These are phyloP conservation scores for Diachasmimorpha longicaudata DNA, from an alignment of 1,140 invertebrate species.

Conservation along the genomic window DNA sequence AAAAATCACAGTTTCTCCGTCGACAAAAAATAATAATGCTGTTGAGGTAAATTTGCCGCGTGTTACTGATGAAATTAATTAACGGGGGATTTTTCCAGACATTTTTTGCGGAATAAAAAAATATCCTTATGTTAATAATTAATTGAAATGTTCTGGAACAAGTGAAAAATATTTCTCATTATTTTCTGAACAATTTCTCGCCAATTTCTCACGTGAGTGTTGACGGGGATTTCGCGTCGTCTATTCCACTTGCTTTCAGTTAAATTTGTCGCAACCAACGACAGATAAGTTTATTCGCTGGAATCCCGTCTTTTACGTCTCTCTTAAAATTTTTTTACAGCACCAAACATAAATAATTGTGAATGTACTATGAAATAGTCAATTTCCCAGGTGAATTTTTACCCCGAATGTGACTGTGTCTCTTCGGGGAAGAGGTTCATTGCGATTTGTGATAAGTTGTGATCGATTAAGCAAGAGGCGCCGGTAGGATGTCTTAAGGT, in stretches of 20 bases:
- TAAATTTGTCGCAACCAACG: background rate
- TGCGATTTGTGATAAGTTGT: constrained; percentile 16
- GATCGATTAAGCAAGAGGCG: constrained; percentile 19
- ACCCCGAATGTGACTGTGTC: background rate
- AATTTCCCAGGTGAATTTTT: background rate
- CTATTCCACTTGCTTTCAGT: background rate
- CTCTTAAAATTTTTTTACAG: background rate
- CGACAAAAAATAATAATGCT: no score
- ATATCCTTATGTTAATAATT: no score
- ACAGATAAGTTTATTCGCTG: background rate
- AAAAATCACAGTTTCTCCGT: no score
- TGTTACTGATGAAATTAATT: no score
- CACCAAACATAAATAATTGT: background rate
- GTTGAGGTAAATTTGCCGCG: no score
- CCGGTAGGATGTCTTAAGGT: constrained; percentile 25
- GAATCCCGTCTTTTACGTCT: background rate
- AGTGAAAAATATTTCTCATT: no score
- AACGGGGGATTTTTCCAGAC: no score
- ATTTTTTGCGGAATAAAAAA: no score
- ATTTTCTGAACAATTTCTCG: background rate
- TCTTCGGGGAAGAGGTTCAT: background rate
- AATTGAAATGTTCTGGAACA: no score
- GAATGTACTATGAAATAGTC: background rate
- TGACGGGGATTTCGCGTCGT: background rate
- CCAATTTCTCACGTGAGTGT: background rate